A percentile compares a stretch with the other conserved stretches of the same genome.
Conservation (phyloP, 1,140 invertebrate genomes). For the Protaetia brevitarsis region DNA sequence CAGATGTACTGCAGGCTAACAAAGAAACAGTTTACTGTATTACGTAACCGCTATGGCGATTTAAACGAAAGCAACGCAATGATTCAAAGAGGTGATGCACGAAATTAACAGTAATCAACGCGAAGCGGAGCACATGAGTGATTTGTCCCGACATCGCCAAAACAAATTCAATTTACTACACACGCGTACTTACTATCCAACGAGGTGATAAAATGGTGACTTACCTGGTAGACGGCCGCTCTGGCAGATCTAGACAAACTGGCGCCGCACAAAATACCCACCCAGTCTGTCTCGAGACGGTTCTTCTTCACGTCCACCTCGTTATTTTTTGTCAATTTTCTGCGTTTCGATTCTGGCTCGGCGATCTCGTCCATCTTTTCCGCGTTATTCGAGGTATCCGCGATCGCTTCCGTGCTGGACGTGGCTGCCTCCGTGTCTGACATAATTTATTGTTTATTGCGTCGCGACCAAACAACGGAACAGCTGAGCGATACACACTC, state of each 20-base stretch:
- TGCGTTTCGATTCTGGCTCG: constrained; percentile 58
- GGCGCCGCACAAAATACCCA: constrained; percentile 93
- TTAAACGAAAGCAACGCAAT: too few relatives aligned
- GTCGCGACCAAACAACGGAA: constrained; percentile 37
- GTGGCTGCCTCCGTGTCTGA: constrained; percentile 51
- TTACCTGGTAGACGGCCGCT: constrained; percentile 91
- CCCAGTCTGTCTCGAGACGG: constrained; percentile 85
- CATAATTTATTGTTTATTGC: constrained; percentile 34
- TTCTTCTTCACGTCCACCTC: constrained; percentile 53
- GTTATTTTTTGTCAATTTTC: constrained; percentile 50
- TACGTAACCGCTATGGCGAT: too few relatives aligned
- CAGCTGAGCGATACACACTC: constrained; percentile 14
- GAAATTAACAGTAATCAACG: too few relatives aligned
- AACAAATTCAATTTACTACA: too few relatives aligned
- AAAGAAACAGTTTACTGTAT: constrained; percentile 21
- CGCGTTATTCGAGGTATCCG: constrained; percentile 39
- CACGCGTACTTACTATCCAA: too few relatives aligned
- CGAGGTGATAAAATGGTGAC: constrained; percentile 22
- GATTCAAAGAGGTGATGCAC: too few relatives aligned
- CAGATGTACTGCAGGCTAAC: constrained; percentile 22
- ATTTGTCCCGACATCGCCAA: too few relatives aligned
- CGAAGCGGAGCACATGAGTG: too few relatives aligned
- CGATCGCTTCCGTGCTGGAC: constrained; percentile 51
- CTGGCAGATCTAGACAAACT: constrained; percentile 89
- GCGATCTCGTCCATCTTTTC: constrained; percentile 54